Evolutionary conservation across 2,797 vertebrate genomes (phyloP).

Genomic region (Myotis findleyi): DNA sequence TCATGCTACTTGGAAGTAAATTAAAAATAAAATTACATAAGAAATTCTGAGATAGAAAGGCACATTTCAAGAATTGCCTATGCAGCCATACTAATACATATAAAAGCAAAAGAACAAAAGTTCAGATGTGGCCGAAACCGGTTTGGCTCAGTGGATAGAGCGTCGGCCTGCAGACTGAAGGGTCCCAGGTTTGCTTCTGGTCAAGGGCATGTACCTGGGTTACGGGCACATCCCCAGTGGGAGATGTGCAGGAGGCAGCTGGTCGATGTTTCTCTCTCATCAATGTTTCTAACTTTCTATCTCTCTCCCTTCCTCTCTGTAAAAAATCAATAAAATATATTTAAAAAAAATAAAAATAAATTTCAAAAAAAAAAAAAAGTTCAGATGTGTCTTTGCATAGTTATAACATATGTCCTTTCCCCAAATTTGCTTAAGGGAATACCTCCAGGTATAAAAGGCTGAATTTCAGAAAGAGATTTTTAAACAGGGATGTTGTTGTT

Average conservation of each 20-base stretch:
- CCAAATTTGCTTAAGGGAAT: background rate
- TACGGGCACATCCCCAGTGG: too few relatives aligned
- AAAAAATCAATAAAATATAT: too few relatives aligned
- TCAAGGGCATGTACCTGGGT: too few relatives aligned
- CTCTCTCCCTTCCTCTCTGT: too few relatives aligned
- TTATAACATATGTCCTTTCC: background rate
- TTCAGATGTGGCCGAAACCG: background rate
- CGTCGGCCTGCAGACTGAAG: too few relatives aligned
- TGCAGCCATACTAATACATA: background rate
- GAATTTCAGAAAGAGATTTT: conserved; percentile 32
- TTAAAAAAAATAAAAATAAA: too few relatives aligned
- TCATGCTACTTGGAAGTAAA: background rate
- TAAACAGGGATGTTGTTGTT: background rate
- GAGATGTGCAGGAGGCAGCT: too few relatives aligned
- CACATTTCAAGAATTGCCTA: background rate
- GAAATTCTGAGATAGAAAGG: background rate
- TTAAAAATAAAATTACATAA: background rate
- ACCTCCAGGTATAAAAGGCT: background rate
- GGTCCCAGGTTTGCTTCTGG: too few relatives aligned
- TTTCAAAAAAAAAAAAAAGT: background rate
- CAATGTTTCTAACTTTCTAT: too few relatives aligned
- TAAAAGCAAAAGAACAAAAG: background rate
- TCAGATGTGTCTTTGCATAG: background rate
- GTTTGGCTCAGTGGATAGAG: too few relatives aligned
- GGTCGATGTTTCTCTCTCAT: too few relatives aligned